These are phyloP conservation scores for Patella caerulea DNA, from an alignment of 2,888 invertebrate species.

Conservation along the genomic window DNA sequence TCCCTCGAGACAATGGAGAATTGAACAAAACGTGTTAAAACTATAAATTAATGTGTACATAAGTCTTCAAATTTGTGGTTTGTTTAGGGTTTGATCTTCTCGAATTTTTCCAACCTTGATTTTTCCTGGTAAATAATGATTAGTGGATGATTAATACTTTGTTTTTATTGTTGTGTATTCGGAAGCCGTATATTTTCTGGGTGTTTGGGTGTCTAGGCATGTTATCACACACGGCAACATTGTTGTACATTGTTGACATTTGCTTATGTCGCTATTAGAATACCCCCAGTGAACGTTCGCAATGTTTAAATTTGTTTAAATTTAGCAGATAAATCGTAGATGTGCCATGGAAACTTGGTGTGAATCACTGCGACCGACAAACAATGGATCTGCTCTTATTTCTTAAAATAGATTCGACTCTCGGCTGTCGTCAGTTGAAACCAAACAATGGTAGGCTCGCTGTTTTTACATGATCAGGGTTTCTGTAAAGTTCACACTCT, in stretches of 20 bases:
- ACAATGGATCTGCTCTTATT: slow-evolving; percentile 1
- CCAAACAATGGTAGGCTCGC: slow-evolving; percentile 5
- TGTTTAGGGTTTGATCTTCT: too few relatives aligned
- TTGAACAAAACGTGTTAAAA: too few relatives aligned
- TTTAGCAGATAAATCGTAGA: background rate
- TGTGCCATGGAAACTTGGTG: background rate
- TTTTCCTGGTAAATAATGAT: too few relatives aligned
- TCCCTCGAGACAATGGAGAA: too few relatives aligned
- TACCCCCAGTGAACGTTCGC: background rate
- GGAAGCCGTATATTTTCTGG: too few relatives aligned
- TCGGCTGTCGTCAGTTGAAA: background rate
- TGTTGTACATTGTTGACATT: background rate
- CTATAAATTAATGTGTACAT: too few relatives aligned
- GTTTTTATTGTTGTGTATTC: too few relatives aligned
- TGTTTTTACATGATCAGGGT: background rate
- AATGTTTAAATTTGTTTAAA: background rate
- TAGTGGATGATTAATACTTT: too few relatives aligned
- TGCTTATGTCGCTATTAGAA: background rate
- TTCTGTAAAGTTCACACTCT: slow-evolving; percentile 6
- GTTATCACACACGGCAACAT: background rate
- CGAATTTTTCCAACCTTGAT: too few relatives aligned
- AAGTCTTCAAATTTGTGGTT: too few relatives aligned
- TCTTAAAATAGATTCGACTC: background rate
- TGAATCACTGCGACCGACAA: background rate
- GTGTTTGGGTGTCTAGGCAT: background rate